Evolutionary conservation across 2,888 invertebrate species (phyloP).

Genomic region (Sturmia bella): DNA sequence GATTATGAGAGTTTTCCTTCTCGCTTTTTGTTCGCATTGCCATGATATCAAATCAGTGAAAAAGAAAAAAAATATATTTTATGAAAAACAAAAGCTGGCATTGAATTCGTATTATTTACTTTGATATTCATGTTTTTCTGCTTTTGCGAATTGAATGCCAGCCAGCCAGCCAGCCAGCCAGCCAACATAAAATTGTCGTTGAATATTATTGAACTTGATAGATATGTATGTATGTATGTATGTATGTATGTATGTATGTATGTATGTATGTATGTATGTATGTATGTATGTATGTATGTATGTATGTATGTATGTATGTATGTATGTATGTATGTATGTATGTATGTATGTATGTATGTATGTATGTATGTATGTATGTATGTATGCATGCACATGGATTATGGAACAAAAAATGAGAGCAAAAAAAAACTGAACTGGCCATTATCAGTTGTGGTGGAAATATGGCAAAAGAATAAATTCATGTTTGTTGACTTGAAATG

Average conservation of each 20-base stretch:
- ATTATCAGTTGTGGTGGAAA: neutral
- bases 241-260: no score
- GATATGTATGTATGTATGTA: no score
- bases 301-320: no score
- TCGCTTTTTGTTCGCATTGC: neutral
- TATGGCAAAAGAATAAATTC: neutral
- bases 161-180: constrained; percentile 58
- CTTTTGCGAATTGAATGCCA: constrained; percentile 49
- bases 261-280: no score
- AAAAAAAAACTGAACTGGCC: no score
- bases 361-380: no score
- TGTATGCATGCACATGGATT: no score
- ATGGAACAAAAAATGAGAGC: no score
- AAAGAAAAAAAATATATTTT: neutral
- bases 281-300: no score
- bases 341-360: no score
- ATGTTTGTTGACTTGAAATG: constrained; percentile 32
- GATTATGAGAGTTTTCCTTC: constrained; percentile 12
- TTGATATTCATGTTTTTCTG: constrained; percentile 47
- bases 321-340: no score
- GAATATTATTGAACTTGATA: constrained; percentile 50
- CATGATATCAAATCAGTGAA: neutral
- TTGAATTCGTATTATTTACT: constrained; percentile 47
- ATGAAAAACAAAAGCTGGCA: constrained; percentile 48
- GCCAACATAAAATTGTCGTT: constrained; percentile 42